A percentile compares a stretch with the other conserved stretches of the same genome.
Evolutionary conservation across 2,797 vertebrate species (phyloP).

Genomic region (Neosilurus mollespiculum): DNA sequence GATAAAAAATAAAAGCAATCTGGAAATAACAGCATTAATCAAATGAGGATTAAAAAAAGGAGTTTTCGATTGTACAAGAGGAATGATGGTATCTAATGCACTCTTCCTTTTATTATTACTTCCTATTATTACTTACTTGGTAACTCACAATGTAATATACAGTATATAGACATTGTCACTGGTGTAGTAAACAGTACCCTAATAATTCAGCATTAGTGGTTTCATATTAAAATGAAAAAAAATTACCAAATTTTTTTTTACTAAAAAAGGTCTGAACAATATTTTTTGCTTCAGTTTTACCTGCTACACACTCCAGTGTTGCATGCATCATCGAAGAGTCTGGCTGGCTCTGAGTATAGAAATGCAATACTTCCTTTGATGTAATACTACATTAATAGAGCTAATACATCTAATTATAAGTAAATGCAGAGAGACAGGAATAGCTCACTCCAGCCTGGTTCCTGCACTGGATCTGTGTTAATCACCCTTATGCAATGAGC

Average conservation of each 20-base stretch:
- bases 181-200: neutral
- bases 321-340: no score
- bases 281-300: neutral
- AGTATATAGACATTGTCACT: neutral
- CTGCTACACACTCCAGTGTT: neutral
- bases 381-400: neutral
- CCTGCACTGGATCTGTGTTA: neutral
- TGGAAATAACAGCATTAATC: neutral
- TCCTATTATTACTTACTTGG: neutral
- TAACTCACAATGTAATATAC: neutral
- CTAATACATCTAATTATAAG: neutral
- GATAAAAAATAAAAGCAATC: neutral
- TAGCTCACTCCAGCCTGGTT: neutral
- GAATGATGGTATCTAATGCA: neutral
- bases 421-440: neutral
- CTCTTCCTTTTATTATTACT: neutral
- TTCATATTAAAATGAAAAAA: neutral
- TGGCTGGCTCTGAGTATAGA: neutral
- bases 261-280: neutral
- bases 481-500: constrained; percentile 1
- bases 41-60: no score
- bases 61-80: neutral
- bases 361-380: neutral
- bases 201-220: neutral
- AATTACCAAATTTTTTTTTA: neutral